Evolutionary conservation across 2,797 vertebrate species (phyloP).

Genomic region (Carduelis carduelis): DNA sequence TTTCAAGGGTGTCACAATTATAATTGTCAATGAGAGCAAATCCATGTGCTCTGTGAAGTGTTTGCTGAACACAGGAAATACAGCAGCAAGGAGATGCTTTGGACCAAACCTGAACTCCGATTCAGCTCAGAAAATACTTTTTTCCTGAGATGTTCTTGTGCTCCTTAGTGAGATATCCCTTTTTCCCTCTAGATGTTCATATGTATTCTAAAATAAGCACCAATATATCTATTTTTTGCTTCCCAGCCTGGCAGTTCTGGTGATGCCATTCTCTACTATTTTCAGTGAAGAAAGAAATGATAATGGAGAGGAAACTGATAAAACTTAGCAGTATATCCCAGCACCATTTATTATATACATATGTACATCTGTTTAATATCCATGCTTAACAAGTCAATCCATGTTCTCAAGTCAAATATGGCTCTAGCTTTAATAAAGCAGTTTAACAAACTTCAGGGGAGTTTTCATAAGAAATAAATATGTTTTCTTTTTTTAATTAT

Average conservation of each 20-base stretch:
- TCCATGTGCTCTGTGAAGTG: rapidly evolving
- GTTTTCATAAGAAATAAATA: neutral
- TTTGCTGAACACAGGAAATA: neutral
- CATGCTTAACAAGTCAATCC: neutral
- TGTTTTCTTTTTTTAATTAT: neutral
- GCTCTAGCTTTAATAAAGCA: neutral
- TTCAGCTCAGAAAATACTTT: neutral
- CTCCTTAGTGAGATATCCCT: neutral
- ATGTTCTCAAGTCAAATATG: neutral
- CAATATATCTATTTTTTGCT: neutral
- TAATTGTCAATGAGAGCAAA: neutral
- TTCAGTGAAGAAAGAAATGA: neutral
- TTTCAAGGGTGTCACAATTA: neutral
- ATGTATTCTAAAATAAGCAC: neutral
- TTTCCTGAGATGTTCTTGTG: neutral
- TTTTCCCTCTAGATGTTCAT: neutral
- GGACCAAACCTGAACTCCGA: neutral
- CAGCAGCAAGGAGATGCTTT: neutral
- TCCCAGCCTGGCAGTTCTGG: neutral
- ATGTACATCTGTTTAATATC: neutral
- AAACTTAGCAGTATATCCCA: neutral
- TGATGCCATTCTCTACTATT: neutral
- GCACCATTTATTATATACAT: neutral
- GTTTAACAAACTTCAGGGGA: neutral
- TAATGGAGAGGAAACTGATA: neutral